Base-by-base conservation (phyloP, 2,113 vertebrate species). In the Apodemus sylvaticus region DNA sequence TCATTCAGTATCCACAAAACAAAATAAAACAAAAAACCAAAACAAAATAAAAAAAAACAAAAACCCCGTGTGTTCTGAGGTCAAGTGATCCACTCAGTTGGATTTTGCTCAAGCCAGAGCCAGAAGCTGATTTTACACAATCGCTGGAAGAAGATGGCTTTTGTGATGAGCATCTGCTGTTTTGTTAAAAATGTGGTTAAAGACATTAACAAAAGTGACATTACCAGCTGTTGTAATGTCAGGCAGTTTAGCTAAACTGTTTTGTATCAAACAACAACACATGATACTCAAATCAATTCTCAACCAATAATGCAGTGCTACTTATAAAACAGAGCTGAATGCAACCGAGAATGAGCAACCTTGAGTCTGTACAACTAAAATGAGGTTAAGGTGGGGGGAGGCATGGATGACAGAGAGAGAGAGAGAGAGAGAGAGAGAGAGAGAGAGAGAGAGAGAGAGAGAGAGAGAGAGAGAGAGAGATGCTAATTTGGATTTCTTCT, bases 161-260 rank as follows among this genome's bases (percentile, higher is more conserved):
- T 98, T 98, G 98, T 98, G 98, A 98, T 97, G 98, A 99, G 98
- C 99, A 99, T 99, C 99, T 99, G 99, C 98, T 99, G 98, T 98
- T 98, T 98, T 98, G 98, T 99, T 99, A 98, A 98, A 98, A 99
- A 98, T 98, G 98, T 98, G 98, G 98, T 98, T 99, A 99, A 98
- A 98, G 98, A 98, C 98, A 98, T 99, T 99, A 99, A 98, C 98
- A 99, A 98, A 98, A 98, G 98, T 98, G 98, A 98, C 98, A 98
- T 97, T 98, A 98, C 98, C 99, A 99, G 99, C 98, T 99, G 98
- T 98, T 99, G 97, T 98, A 98, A 98, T 98, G 98, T 98, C 98
- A 98, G 97, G 98, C 98, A 98, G 98, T 98, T 98, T 98, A 98
- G 98, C 98, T 98, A 98, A 98, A 99, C 97, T 98, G 98, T 98